These are phyloP conservation scores for Petroica traversi DNA, from an alignment of 2,113 vertebrate genomes.

Conservation along the genomic window DNA sequence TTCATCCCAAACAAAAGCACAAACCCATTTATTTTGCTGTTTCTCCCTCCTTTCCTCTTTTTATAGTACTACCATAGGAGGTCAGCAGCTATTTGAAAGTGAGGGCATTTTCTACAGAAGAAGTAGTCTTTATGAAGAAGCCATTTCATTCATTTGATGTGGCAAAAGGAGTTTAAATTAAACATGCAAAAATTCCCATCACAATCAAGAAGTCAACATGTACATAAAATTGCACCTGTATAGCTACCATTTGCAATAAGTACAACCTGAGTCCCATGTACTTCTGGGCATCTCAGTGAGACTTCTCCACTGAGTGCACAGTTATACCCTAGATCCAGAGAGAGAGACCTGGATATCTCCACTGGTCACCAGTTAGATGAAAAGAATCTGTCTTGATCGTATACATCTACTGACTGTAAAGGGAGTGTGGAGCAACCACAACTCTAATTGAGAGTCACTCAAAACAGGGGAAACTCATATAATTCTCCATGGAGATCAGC, in stretches of 20 bases:
- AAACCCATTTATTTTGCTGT: neutral
- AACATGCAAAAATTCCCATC: neutral
- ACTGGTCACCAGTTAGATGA: neutral
- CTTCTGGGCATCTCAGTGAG: neutral
- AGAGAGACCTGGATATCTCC: neutral
- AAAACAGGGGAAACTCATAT: neutral
- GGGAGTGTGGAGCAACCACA: neutral
- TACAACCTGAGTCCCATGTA: neutral
- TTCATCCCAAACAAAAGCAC: neutral
- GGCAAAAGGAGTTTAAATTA: neutral
- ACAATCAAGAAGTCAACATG: accelerated
- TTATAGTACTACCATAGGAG: neutral
- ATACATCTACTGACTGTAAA: neutral
- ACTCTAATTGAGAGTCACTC: neutral
- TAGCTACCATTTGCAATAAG: neutral
- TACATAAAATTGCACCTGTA: neutral
- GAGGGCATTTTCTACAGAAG: neutral
- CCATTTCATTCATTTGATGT: neutral
- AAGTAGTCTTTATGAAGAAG: neutral
- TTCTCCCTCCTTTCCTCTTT: neutral
- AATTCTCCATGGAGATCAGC: neutral
- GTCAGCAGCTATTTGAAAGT: neutral
- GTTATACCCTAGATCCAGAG: neutral
- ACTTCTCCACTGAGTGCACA: neutral
- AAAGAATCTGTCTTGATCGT: neutral